Evolutionary conservation across 1,140 invertebrate species (phyloP).

Genomic region (Platyura marginata): DNA sequence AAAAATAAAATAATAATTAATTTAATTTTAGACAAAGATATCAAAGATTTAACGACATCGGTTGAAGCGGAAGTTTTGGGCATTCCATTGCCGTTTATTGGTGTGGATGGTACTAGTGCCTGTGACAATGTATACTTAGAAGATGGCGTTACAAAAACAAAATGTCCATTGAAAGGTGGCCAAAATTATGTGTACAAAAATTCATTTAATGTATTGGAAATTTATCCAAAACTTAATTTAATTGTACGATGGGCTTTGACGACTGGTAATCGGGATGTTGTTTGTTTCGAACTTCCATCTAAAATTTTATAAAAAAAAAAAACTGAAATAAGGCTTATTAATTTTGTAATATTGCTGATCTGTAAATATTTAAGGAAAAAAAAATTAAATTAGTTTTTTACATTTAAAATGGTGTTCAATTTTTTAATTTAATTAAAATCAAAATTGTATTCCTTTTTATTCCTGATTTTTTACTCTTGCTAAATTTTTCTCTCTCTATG

Average conservation of each 20-base stretch:
- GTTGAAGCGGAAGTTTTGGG: conserved; percentile 39
- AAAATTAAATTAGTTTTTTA: too few relatives aligned
- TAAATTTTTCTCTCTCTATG: too few relatives aligned
- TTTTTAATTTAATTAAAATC: too few relatives aligned
- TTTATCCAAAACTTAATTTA: conserved; percentile 41
- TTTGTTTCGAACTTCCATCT: conserved; percentile 47
- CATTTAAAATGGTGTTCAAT: too few relatives aligned
- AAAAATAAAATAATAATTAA: background rate
- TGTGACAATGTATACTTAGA: conserved; percentile 39
- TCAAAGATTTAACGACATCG: conserved; percentile 27
- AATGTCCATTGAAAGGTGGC: conserved; percentile 45
- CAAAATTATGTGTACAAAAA: conserved; percentile 47
- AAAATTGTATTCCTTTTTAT: too few relatives aligned
- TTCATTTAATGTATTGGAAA: conserved; percentile 37
- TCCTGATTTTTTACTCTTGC: too few relatives aligned
- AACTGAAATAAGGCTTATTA: too few relatives aligned
- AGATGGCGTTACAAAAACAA: conserved; percentile 30
- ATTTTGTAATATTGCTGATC: too few relatives aligned
- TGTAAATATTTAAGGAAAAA: too few relatives aligned
- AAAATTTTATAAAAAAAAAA: conserved; percentile 32
- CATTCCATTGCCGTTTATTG: conserved; percentile 48
- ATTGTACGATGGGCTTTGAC: conserved; percentile 40
- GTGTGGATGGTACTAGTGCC: conserved; percentile 48
- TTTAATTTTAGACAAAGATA: conserved; percentile 23
- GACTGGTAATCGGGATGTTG: conserved; percentile 25